These are phyloP conservation scores for Lycocorax pyrrhopterus DNA, from an alignment of 2,113 vertebrate genomes.

Conservation along the genomic window DNA sequence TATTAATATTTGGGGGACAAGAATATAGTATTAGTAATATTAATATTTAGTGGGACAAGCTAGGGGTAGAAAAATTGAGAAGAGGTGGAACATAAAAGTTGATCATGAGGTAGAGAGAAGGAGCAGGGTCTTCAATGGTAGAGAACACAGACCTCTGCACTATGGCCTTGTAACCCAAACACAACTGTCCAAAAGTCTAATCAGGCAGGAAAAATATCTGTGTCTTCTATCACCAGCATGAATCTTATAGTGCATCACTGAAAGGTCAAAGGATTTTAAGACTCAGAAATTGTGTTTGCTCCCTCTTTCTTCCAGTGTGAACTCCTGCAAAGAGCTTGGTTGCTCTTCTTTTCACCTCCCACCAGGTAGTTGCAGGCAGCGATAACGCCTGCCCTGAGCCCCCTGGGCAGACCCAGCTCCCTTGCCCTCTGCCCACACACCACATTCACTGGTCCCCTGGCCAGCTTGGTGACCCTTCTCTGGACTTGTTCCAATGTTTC, in stretches of 20 bases:
- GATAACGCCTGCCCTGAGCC: not conserved
- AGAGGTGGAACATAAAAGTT: not conserved
- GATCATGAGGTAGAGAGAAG: not conserved
- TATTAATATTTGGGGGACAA: not conserved
- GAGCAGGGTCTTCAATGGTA: not conserved
- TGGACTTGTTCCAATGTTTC: not conserved
- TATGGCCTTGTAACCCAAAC: not conserved
- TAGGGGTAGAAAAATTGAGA: not conserved
- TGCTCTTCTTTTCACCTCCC: not conserved
- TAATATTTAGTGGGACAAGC: not conserved
- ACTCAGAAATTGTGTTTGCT: not conserved
- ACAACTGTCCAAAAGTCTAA: not conserved
- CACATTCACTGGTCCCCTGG: fast-evolving
- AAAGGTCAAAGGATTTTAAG: not conserved
- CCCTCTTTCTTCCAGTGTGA: not conserved
- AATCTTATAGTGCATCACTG: not conserved
- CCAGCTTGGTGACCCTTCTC: not conserved
- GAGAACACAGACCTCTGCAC: not conserved
- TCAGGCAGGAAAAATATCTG: not conserved
- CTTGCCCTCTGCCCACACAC: not conserved
- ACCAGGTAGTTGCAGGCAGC: not conserved
- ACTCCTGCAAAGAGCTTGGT: not conserved
- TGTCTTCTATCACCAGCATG: not conserved
- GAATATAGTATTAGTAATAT: no score
- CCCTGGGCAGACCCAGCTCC: not conserved